Conservation (phyloP, 2,113 vertebrate species). For the Poeciliopsis retropinna region DNA sequence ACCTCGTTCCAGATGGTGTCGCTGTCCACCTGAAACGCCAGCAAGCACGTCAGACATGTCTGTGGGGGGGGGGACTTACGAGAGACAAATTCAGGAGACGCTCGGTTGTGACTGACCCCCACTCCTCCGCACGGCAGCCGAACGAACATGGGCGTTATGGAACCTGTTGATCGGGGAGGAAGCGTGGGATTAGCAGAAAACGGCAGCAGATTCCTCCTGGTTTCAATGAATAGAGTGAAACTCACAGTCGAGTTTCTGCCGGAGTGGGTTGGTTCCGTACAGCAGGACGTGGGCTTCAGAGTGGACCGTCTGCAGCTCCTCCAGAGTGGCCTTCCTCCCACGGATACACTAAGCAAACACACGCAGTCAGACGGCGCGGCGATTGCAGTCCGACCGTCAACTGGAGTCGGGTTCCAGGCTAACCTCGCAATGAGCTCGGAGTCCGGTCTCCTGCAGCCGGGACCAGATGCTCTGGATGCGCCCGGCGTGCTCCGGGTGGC, state of each 20-base stretch:
- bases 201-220: background rate
- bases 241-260: conserved; percentile 98
- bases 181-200: background rate
- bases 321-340: conserved; percentile 95
- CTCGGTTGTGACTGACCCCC: conserved; percentile 80
- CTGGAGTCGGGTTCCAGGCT: background rate
- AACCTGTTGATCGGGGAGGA: conserved; percentile 79
- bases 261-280: conserved; percentile 95
- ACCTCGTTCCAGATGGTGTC: conserved; percentile 99
- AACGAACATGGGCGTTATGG: conserved; percentile 94
- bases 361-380: conserved; percentile 25
- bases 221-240: background rate
- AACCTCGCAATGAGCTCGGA: conserved; percentile 95
- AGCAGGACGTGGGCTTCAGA: conserved; percentile 93
- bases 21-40: conserved; percentile 88
- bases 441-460: conserved; percentile 94
- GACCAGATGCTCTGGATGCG: conserved; percentile 99
- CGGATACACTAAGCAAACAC: conserved; percentile 87
- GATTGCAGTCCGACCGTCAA: background rate
- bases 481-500: conserved; percentile 94
- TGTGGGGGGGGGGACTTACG: too few relatives aligned
- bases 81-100: too few relatives aligned
- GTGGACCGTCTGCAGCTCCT: conserved; percentile 96
- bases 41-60: background rate
- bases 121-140: conserved; percentile 97